Evolutionary conservation across 2,797 vertebrate species (phyloP), one percentile per base, ranked within the genome.

Genomic region (Lepus oiostolus): DNA sequence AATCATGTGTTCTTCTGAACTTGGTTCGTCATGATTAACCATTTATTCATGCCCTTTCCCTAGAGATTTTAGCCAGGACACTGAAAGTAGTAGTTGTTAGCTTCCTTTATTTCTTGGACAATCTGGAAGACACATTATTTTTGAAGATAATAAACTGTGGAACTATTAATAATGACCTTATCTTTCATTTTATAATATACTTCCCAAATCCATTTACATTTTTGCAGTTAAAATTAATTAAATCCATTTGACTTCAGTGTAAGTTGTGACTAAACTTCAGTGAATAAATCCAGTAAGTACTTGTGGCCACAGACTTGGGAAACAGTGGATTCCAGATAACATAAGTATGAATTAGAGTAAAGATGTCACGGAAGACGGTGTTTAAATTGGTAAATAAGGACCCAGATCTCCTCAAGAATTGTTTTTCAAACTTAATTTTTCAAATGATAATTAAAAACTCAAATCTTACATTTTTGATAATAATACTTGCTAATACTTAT

Each of bases 151-250:
- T 85, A 81, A 91, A 87, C 50, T 80, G 62, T 93, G 38, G 0
- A 11, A 85, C 67, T 95, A 72, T 85, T 92, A 79, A 35, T 85
- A 90, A 94, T 84, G 42, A 93, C 52, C 6, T 94, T 95, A 58
- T 85, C 62, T 97, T 91, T 77, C 42, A 79, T 85, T 93, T 91
- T 83, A 84, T 80, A 91, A 95, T 93, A 71, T 68, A 74, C 35
- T 90, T 80, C 35, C 14, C 28, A 30, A 88, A 81, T 82, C 47
- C 54, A 95, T 72, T 95, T 88, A 90, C 58, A 93, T 85, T 92
- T 95, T 95, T 95, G 80, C 85, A 80, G 75, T 65, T 94, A 16
- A 67, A 96, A 92, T 93, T 84, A 87, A 97, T 96, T 88, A 93
- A 95, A 93, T 42, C 35, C 26, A 52, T 80, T 84, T 95, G 65